Evolutionary conservation across 1,140 invertebrate genomes (phyloP), one percentile per base, ranked within the genome.

Genomic region (Cydia strobilella): DNA sequence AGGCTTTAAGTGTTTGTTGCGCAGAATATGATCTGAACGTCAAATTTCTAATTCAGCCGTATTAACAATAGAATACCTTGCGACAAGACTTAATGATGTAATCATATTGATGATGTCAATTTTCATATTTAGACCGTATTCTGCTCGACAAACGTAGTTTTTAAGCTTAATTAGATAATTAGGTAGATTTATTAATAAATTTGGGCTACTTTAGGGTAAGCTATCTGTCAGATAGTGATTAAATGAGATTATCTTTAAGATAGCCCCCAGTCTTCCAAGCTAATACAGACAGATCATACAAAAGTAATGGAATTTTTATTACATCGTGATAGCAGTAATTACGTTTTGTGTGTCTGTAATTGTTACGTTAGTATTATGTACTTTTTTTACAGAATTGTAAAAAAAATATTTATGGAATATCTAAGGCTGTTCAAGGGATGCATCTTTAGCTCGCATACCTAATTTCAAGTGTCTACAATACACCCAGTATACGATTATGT

Each of bases 1-100:
- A 27, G 63, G 5, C 9, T 72, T 20, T 78, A 75, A 54, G 72
- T 51, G 48, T 42, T 74, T 75, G 31, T 35, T 35, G 27, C 65
- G 18, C 65, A 69, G 71, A 72, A 72, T 72, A 72, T 65, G 63
- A 23, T 63, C 62, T 63, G 23, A 63, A 63, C 25, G 20, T 27
- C 20, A 13, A 27, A 23, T 25, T 27, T 63, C 13, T 3, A 45
- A 13, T 27, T 25, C 23, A 66, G 25, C 63, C 63, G 18, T 66
- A 31, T 31, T 54, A 18, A 7, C 15, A 54, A 2, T 15, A 9
- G 5, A 54, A 18, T 31, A 31, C 6, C n/a, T 18, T 54, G 51
- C 7, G 15, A 54, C 9, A 54, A 18, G 18, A 54, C 51, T 54
- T 54, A 54, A 54, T n/a, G 51, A 54, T 54, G n/a, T 18, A 54